Evolutionary conservation across 2,888 invertebrate species (phyloP), one percentile per base, ranked within the genome.

Genomic region (Drosophila niveifrons): DNA sequence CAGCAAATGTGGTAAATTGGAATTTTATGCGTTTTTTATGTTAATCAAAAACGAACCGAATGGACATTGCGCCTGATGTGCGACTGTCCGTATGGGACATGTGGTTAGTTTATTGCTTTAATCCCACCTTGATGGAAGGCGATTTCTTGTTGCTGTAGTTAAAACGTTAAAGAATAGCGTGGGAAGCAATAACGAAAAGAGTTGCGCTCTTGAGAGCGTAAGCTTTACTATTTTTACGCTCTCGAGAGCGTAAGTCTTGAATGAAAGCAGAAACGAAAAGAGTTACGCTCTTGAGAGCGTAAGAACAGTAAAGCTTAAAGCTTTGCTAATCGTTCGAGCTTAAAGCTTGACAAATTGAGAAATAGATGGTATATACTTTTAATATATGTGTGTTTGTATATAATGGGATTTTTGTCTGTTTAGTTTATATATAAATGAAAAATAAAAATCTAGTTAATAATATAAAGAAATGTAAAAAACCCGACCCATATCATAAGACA

Each of bases 11-110:
- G 75, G 76, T 72, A 90, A 90, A 90, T 90, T 89, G 88, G 79
- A 78, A 78, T 90, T 90, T 90, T 90, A 90, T 90, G 90, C 78
- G 72, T 70, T 79, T 90, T 90, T 90, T 90, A 90, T 90, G 90
- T 82, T 85, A 90, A 90, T 75, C 71, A 64, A 68, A 59, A 46
- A 23, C 23, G 23, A n/a, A 62, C 64, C 43, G 66, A 80, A 73
- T 61, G 72, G 72, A 75, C 75, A 74, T 72, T 70, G 46, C 3
- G 68, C 43, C 67, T 59, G 57, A 65, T 63, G 58, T 48, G 47
- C 44, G 34, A 15, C 46, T 52, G 58, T 71, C 66, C 53, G 43
- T 28, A 31, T 11, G 46, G 15, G 46, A 59, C 77, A 68, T 72
- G 72, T 67, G 77, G 52, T 48, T 28, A 56, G 47, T 65, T 39